Conservation (phyloP, 2,888 invertebrate species). For the Furcula furcula region DNA sequence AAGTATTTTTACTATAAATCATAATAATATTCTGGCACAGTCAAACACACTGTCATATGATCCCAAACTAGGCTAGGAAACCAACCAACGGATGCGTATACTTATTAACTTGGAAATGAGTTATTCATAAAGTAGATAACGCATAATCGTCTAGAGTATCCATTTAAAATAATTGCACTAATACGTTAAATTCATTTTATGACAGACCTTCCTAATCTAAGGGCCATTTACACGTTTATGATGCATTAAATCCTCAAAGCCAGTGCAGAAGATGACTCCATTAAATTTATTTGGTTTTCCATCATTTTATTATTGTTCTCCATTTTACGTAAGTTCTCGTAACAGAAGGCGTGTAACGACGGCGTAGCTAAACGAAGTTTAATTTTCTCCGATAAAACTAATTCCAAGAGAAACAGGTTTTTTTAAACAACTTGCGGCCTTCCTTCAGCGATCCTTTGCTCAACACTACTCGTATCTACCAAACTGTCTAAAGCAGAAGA, state of each 20-base stretch:
- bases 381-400: too few relatives aligned
- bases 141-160: background rate
- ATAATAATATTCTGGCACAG: background rate
- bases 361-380: too few relatives aligned
- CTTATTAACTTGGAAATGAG: too few relatives aligned
- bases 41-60: too few relatives aligned
- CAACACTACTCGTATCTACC: too few relatives aligned
- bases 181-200: constrained; percentile 36
- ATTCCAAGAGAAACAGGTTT: too few relatives aligned
- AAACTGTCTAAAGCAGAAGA: too few relatives aligned
- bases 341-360: too few relatives aligned
- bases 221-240: constrained; percentile 32
- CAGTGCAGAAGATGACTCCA: constrained; percentile 28
- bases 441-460: too few relatives aligned
- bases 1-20: constrained; percentile 22
- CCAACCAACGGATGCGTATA: too few relatives aligned
- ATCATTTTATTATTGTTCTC: constrained; percentile 19
- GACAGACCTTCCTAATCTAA: constrained; percentile 29
- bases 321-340: constrained; percentile 9
- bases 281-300: constrained; percentile 24
- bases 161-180: constrained; percentile 23
- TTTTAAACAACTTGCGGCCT: too few relatives aligned
- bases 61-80: too few relatives aligned
- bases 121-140: background rate
- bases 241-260: constrained; percentile 33